Percentiles rank a stretch among this genome's conserved stretches.
These are phyloP conservation scores for Gallinago paraguaiae DNA, from an alignment of 2,113 vertebrate species.

Conservation along the genomic window DNA sequence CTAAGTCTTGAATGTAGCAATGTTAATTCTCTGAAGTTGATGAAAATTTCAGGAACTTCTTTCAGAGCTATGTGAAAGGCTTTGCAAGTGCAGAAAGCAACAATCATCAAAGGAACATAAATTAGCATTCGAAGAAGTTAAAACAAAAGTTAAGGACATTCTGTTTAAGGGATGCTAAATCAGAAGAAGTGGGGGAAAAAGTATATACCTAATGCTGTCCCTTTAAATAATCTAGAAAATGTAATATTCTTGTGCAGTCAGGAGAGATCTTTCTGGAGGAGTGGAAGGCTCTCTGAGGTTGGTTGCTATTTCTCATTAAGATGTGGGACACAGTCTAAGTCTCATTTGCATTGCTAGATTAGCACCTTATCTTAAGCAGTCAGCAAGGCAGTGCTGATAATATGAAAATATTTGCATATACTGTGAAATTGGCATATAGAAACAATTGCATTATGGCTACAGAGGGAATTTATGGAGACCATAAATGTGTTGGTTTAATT, in stretches of 20 bases:
- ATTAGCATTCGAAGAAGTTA: neutral
- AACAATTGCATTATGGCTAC: neutral
- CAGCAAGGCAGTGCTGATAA: slow-evolving; percentile 6
- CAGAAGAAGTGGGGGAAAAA: neutral
- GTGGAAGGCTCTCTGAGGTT: neutral
- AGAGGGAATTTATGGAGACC: neutral
- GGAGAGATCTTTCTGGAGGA: neutral
- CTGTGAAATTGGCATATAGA: neutral
- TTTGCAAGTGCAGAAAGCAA: neutral
- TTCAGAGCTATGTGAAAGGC: neutral
- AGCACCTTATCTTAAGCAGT: slow-evolving; percentile 26
- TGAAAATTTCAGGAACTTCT: neutral
- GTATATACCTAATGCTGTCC: neutral
- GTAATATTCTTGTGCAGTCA: neutral
- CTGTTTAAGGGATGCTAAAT: neutral
- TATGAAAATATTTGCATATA: neutral
- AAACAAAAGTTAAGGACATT: neutral
- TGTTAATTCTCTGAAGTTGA: neutral
- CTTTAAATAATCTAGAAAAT: neutral
- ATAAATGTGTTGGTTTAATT: slow-evolving; percentile 33
- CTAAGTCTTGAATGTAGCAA: neutral
- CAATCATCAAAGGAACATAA: neutral
- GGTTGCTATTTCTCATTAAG: neutral
- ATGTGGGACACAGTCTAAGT: neutral
- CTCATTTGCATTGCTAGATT: neutral